A percentile compares a stretch with the other conserved stretches of the same genome.
Evolutionary conservation across 2,797 vertebrate species (phyloP).

Genomic region (Steatocranus sp.): DNA sequence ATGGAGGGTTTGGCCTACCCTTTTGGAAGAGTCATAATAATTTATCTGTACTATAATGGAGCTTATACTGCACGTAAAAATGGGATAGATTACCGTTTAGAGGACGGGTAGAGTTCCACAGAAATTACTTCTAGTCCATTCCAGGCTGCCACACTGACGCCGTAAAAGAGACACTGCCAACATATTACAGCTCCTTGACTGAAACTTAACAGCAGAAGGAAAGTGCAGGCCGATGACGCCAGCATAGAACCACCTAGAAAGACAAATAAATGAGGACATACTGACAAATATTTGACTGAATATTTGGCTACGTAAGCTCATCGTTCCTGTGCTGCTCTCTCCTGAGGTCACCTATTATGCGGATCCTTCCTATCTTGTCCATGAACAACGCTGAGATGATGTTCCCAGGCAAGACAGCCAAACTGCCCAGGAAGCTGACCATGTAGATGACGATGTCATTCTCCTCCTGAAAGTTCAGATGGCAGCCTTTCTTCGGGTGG

Average conservation of each 20-base stretch:
- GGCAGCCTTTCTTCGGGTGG: conserved; percentile 89
- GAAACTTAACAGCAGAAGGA: conserved; percentile 93
- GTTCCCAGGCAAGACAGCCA: conserved; percentile 93
- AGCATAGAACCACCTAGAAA: conserved; percentile 89
- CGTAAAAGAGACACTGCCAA: conserved; percentile 95
- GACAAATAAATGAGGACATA: not conserved
- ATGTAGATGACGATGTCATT: conserved; percentile 96
- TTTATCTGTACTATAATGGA: not conserved
- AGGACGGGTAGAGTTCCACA: conserved; percentile 91
- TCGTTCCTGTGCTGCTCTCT: not conserved
- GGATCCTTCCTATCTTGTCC: conserved; percentile 93
- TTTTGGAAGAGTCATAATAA: not conserved
- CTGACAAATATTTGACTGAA: not conserved
- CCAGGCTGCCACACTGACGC: conserved; percentile 90
- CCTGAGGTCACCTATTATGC: conserved; percentile 90
- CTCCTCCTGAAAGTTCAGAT: conserved; percentile 91
- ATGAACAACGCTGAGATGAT: conserved; percentile 94
- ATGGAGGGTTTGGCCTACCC: not conserved
- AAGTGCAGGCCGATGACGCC: conserved; percentile 88
- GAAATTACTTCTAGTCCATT: conserved; percentile 94
- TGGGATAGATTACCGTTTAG: conserved; percentile 82
- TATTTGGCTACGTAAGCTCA: not conserved
- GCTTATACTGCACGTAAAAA: not conserved
- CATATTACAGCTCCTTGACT: conserved; percentile 91
- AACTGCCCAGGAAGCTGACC: conserved; percentile 93